Base-by-base conservation (phyloP, 1,140 invertebrate genomes). In the Aphis gossypii region DNA sequence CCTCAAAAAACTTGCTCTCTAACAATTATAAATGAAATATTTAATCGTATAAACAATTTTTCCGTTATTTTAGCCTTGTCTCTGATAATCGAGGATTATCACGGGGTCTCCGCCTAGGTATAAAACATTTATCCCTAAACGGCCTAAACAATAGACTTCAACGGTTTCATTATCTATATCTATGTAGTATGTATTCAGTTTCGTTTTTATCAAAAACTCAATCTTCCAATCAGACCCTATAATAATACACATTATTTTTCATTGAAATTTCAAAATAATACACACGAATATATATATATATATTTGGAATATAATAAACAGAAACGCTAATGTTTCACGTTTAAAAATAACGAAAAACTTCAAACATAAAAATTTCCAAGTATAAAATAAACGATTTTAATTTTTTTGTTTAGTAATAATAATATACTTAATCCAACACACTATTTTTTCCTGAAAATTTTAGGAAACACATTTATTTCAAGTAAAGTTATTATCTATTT, bases 131-230 rank as follows among this genome's bases (percentile, higher is more conserved):
- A 7, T 14, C 44, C 30, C 7, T n/a, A n/a, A 48, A 87, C 86
- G 51, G 51, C 18, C 7, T n/a, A 21, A 48, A 87, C 86, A 51
- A 87, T 87, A n/a, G 46, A 87, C 30, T 51, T 87, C 41, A 48
- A 87, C 86, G 46, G 86, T 87, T 25, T 25, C 41, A 44, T 46
- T 84, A 86, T 86, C 86, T 87, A 51, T 41, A 41, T 41, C 3
- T 41, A 41, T 41, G 3, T 1, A 41, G 0, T 41, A 41, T 41
- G 3, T 1, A 41, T 86, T 86, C 25, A 86, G 82, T 86, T 86
- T 84, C 23, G n/a, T 86, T 86, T 86, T 87, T 18, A 87, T 87
- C 46, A n/a, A 51, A 48, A 87, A 87, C 46, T 87, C 18, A 87
- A 87, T 87, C 86, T 48, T 35, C 8, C 18, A 23, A 87, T 46